Evolutionary conservation across 2,113 vertebrate genomes (phyloP).

Genomic region (Alaudala cheleensis): DNA sequence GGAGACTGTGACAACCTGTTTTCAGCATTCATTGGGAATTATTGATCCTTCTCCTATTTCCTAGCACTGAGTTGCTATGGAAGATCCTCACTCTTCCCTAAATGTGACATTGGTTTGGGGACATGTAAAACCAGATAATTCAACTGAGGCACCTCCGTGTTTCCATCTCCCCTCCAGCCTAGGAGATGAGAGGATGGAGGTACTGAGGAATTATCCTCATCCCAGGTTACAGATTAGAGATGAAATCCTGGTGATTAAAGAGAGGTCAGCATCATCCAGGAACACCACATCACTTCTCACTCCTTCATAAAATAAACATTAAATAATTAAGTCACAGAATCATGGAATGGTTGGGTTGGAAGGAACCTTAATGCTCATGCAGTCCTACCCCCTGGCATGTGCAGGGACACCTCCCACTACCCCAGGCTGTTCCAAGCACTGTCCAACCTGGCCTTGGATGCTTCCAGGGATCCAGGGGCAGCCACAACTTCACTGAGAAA

Average conservation of each 20-base stretch:
- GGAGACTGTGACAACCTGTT: not conserved
- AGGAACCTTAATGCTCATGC: not conserved
- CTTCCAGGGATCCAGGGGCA: not conserved
- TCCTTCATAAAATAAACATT: not conserved
- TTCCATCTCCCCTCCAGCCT: not conserved
- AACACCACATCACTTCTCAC: not conserved
- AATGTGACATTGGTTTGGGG: not conserved
- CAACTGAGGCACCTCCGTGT: not conserved
- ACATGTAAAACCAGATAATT: not conserved
- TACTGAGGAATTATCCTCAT: not conserved
- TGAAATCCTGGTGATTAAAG: not conserved
- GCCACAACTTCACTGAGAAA: not conserved
- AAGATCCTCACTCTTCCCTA: not conserved
- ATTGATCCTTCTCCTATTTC: not conserved
- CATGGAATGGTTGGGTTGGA: not conserved
- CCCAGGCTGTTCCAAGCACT: not conserved
- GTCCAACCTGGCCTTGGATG: not conserved
- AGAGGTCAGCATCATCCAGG: not conserved
- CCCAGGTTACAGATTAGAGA: not conserved
- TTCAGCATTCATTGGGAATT: not conserved
- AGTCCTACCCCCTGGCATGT: not conserved
- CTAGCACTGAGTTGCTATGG: not conserved
- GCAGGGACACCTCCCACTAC: accelerated
- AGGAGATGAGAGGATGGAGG: not conserved
- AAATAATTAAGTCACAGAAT: not conserved